phyloP scores from a whole-genome alignment of 2,797 vertebrate species.

The Stomatorhinus walkeri region DNA sequence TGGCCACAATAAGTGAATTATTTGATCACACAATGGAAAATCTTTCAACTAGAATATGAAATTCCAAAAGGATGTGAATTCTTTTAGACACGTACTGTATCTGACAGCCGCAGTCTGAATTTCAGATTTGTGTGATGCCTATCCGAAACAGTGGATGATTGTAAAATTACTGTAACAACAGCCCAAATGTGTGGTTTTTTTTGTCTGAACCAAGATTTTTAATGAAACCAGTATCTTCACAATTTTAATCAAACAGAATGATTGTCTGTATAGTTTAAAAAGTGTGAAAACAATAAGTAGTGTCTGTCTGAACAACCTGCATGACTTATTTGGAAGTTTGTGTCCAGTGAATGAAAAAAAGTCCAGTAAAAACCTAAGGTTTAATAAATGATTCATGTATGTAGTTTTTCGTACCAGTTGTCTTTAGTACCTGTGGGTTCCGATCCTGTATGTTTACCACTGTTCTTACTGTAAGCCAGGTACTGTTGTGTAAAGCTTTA shows the following conservation, averaged over 20 bases:
- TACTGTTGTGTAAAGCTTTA: background rate
- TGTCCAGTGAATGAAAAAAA: background rate
- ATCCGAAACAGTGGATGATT: background rate
- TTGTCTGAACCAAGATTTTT: background rate
- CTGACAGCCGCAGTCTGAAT: background rate
- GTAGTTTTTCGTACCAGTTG: background rate
- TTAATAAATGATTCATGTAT: background rate
- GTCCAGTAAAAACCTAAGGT: background rate
- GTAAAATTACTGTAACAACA: background rate
- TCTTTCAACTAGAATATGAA: background rate
- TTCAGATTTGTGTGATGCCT: background rate
- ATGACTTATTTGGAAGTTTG: background rate
- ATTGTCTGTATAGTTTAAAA: background rate
- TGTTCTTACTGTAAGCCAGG: background rate
- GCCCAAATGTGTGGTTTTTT: background rate
- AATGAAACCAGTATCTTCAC: background rate
- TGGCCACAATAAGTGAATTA: background rate
- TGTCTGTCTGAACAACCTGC: background rate
- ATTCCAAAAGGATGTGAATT: background rate
- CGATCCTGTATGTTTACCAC: background rate
- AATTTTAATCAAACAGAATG: background rate
- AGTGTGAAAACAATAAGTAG: background rate
- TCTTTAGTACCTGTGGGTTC: background rate
- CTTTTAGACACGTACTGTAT: background rate
- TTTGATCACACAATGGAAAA: constrained; percentile 9